Percentiles rank a stretch among this genome's conserved stretches.
These are phyloP conservation scores for Silurus asotus DNA, from an alignment of 2,113 vertebrate species.

Conservation along the genomic window DNA sequence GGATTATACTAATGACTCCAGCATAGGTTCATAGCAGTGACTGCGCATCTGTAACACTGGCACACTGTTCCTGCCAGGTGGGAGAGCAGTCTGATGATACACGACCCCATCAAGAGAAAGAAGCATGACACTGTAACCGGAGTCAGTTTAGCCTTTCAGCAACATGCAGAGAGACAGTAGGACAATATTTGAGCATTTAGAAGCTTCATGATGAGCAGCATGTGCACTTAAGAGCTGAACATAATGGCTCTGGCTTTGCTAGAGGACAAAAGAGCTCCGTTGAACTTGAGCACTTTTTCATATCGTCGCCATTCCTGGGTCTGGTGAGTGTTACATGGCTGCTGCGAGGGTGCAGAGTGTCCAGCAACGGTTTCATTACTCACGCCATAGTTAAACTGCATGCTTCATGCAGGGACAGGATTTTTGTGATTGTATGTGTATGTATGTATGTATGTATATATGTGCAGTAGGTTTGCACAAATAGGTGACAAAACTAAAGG, in stretches of 20 bases:
- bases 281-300: constrained; percentile 36
- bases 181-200: constrained; percentile 35
- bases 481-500: neutral
- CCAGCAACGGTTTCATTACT: neutral
- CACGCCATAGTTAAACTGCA: neutral
- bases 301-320: constrained; percentile 57
- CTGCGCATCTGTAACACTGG: neutral
- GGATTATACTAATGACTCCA: constrained; percentile 10
- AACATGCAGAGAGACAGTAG: constrained; percentile 5
- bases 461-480: no score
- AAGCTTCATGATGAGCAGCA: neutral
- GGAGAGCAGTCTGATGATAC: constrained; percentile 42
- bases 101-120: constrained; percentile 45
- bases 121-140: constrained; percentile 50
- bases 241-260: constrained; percentile 42
- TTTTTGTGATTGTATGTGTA: neutral
- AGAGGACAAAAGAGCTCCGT: constrained; percentile 28
- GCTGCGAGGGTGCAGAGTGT: neutral
- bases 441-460: neutral
- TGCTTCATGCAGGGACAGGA: neutral
- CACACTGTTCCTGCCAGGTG: constrained; percentile 29
- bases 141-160: constrained; percentile 33
- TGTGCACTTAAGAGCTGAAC: constrained; percentile 22
- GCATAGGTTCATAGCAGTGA: neutral
- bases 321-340: constrained; percentile 48